Evolutionary conservation across 2,888 invertebrate species (phyloP).

Genomic region (Teinopalpus imperialis): DNA sequence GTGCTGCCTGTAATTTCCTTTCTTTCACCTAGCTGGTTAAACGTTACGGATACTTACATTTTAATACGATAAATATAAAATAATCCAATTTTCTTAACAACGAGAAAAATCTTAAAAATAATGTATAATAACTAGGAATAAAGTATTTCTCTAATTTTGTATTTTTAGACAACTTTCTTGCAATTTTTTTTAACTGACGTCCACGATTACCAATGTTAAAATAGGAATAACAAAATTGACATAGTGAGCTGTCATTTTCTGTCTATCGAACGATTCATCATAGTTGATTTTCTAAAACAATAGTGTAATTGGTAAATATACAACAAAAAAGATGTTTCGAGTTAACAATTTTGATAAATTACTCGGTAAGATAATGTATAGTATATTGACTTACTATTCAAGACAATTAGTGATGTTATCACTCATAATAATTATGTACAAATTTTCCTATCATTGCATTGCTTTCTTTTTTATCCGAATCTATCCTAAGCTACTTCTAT

Average conservation of each 20-base stretch:
- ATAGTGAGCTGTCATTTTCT: slow-evolving; percentile 76
- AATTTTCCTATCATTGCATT: slow-evolving; percentile 32
- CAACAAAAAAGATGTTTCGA: slow-evolving; percentile 80
- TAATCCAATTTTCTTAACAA: too few relatives aligned
- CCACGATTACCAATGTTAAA: too few relatives aligned
- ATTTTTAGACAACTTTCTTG: slow-evolving; percentile 4
- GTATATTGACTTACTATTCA: background rate
- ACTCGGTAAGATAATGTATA: slow-evolving; percentile 77
- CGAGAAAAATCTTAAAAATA: too few relatives aligned
- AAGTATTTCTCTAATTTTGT: too few relatives aligned
- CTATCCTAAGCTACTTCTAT: slow-evolving; percentile 1
- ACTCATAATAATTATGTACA: slow-evolving; percentile 3
- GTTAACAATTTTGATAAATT: slow-evolving; percentile 85
- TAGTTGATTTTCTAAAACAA: slow-evolving; percentile 70
- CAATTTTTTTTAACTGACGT: slow-evolving; percentile 1
- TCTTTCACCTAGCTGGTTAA: too few relatives aligned
- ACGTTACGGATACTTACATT: too few relatives aligned
- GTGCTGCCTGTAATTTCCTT: too few relatives aligned
- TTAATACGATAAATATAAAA: too few relatives aligned
- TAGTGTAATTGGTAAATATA: slow-evolving; percentile 46
- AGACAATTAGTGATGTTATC: background rate
- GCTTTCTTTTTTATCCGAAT: slow-evolving; percentile 35
- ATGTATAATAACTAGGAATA: too few relatives aligned
- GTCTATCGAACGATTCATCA: slow-evolving; percentile 58
- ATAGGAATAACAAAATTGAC: slow-evolving; percentile 54